phyloP scores from a whole-genome alignment of 2,888 invertebrate species.

The Pseudococcus viburni region DNA sequence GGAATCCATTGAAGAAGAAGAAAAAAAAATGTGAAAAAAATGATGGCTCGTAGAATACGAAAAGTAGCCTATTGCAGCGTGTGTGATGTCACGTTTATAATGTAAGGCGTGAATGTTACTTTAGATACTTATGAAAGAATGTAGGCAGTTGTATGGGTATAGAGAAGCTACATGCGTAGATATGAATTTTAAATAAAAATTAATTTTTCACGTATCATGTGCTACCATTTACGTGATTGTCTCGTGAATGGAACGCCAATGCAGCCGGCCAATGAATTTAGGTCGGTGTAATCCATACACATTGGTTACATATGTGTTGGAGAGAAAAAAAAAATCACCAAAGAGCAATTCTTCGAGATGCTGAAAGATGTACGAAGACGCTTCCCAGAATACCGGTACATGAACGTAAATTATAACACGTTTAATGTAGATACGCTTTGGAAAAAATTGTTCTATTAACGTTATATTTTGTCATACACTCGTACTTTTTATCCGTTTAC shows the following conservation, averaged over 20 bases:
- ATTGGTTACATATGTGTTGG: neutral
- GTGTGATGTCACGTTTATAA: constrained; percentile 29
- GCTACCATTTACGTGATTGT: constrained; percentile 32
- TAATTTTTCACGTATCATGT: constrained; percentile 45
- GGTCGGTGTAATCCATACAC: constrained; percentile 40
- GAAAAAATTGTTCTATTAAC: constrained; percentile 49
- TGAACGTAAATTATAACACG: constrained; percentile 48
- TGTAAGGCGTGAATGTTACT: constrained; percentile 1
- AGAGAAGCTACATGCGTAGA: neutral
- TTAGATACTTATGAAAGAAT: constrained; percentile 31
- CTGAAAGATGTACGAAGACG: neutral
- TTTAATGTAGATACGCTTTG: constrained; percentile 45
- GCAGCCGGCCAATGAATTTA: constrained; percentile 12
- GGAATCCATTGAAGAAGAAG: neutral
- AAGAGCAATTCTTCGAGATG: constrained; percentile 11
- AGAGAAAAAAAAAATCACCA: neutral
- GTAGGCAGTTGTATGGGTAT: neutral
- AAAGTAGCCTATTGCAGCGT: neutral
- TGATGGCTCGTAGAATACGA: neutral
- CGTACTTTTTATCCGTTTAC: constrained; percentile 46
- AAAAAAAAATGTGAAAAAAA: neutral
- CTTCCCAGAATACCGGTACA: constrained; percentile 45
- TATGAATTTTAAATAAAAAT: constrained; percentile 50
- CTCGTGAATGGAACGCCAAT: constrained; percentile 42
- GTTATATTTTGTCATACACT: constrained; percentile 33